Conservation (phyloP, 2,797 vertebrate genomes). For the Acanthis flammea region DNA sequence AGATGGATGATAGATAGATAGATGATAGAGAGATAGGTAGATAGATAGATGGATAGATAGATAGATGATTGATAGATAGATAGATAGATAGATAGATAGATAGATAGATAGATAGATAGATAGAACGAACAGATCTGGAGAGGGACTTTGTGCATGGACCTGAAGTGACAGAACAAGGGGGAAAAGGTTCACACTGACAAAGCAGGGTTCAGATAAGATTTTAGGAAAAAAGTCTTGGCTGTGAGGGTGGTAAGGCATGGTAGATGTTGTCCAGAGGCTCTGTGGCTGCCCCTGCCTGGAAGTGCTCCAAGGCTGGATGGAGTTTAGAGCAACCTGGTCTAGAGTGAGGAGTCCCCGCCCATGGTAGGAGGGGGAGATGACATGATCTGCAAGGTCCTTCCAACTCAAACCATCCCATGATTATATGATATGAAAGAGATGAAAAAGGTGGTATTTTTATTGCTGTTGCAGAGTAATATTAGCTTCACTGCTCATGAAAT, state of each 20-base stretch:
- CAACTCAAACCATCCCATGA: not conserved
- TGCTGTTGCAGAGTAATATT: not conserved
- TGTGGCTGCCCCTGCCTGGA: not conserved
- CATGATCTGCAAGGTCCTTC: not conserved
- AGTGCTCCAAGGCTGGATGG: not conserved
- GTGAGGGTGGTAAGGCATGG: not conserved
- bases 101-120: not conserved
- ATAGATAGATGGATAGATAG: too few species aligned
- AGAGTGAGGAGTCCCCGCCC: not conserved
- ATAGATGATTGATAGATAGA: too few species aligned
- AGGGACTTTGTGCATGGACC: fast-evolving
- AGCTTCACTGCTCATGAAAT: not conserved
- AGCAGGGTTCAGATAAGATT: not conserved
- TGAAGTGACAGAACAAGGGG: fast-evolving
- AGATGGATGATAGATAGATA: too few species aligned
- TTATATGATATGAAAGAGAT: not conserved
- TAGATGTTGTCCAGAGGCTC: too few species aligned
- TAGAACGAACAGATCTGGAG: not conserved
- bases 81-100: too few species aligned
- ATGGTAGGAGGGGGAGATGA: fast-evolving
- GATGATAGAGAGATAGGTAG: too few species aligned
- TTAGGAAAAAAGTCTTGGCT: not conserved
- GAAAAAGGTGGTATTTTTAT: not conserved
- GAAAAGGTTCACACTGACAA: not conserved
- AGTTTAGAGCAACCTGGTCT: fast-evolving